Evolutionary conservation across 2,888 invertebrate species (phyloP).

Genomic region (Beris morrisii): DNA sequence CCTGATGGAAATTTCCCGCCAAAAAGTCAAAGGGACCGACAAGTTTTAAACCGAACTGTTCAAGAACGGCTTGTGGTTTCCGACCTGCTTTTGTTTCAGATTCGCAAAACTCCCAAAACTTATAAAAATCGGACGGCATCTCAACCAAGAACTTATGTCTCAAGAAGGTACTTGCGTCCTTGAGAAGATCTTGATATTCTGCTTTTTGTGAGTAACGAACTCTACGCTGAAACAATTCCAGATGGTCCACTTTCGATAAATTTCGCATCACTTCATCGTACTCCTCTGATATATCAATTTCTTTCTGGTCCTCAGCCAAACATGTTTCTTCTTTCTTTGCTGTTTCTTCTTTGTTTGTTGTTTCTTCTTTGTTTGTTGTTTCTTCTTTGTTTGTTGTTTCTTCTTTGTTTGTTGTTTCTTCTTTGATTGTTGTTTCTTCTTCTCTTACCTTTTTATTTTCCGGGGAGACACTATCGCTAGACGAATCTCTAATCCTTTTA

Average conservation of each 20-base stretch:
- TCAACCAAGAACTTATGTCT: conserved; percentile 76
- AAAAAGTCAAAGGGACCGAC: conserved; percentile 90
- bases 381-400: too few species aligned
- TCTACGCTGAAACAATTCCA: conserved; percentile 48
- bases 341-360: not conserved
- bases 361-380: not conserved
- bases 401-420: too few species aligned
- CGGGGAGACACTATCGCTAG: too few species aligned
- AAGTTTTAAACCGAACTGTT: conserved; percentile 67
- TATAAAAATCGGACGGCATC: conserved; percentile 89
- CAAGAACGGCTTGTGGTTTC: conserved; percentile 64
- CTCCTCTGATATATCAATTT: conserved; percentile 45
- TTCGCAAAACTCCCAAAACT: conserved; percentile 78
- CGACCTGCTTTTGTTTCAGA: conserved; percentile 58
- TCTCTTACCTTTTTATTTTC: too few species aligned
- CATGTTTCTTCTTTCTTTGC: not conserved
- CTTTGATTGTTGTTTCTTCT: too few species aligned
- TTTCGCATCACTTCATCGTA: conserved; percentile 46
- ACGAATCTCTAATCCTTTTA: too few species aligned
- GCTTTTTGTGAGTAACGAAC: conserved; percentile 49
- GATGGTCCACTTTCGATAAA: conserved; percentile 46
- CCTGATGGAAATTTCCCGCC: conserved; percentile 61
- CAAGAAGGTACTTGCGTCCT: conserved; percentile 61
- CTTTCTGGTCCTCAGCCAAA: conserved; percentile 39
- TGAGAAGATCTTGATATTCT: conserved; percentile 57